These are phyloP conservation scores for Stegana nigrithorax DNA, from an alignment of 2,888 invertebrate genomes.

Conservation along the genomic window DNA sequence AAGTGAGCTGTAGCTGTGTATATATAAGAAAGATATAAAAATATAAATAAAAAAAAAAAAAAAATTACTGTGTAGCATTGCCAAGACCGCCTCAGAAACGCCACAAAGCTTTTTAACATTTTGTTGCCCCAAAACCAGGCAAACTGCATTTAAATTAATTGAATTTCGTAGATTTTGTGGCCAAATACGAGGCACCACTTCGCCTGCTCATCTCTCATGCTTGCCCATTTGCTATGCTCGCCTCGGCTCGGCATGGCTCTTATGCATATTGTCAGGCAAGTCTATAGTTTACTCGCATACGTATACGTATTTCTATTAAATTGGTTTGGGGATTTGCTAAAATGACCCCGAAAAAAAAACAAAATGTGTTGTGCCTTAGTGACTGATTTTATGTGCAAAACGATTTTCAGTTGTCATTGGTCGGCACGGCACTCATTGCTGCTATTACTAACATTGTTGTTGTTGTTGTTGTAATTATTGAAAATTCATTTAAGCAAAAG, in stretches of 20 bases:
- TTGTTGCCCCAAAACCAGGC: conserved; percentile 11
- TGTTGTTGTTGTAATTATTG: conserved; percentile 10
- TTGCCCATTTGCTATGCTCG: background rate
- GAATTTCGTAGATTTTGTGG: conserved; percentile 43
- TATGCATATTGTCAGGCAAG: background rate
- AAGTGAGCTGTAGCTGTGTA: conserved; percentile 48
- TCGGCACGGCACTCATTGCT: background rate
- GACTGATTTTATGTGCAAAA: no score
- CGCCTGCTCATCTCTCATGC: background rate
- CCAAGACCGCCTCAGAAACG: background rate
- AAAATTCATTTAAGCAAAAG: conserved; percentile 8
- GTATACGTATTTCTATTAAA: conserved; percentile 54
- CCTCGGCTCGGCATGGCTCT: no score
- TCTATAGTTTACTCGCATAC: conserved; percentile 26
- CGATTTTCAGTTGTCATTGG: no score
- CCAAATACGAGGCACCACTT: background rate
- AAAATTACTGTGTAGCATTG: background rate
- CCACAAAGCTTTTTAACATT: background rate
- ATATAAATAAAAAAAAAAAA: background rate
- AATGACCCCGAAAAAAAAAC: conserved; percentile 23
- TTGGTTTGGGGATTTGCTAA: conserved; percentile 56
- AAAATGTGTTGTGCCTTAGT: background rate
- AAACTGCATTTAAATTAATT: conserved; percentile 58
- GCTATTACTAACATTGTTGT: background rate
- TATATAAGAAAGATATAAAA: no score